Percentiles rank a stretch among this genome's conserved stretches.
phyloP scores from a whole-genome alignment of 2,113 vertebrate genomes.

The Etheostoma spectabile region DNA sequence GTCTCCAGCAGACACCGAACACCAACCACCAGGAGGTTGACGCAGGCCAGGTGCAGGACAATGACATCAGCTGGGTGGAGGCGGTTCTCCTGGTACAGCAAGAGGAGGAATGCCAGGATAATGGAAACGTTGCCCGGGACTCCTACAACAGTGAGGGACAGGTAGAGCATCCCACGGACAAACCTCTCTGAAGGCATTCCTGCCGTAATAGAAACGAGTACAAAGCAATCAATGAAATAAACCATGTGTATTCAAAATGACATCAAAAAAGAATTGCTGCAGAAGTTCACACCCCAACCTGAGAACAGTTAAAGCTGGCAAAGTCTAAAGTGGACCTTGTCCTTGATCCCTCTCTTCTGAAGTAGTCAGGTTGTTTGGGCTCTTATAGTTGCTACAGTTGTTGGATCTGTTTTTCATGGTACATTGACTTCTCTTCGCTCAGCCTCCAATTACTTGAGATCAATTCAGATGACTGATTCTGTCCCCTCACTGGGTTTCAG shows the following conservation, averaged over 20 bases:
- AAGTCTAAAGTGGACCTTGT: constrained; percentile 32
- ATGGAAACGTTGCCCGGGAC: constrained; percentile 80
- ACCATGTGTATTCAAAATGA: not conserved
- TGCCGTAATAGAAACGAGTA: not conserved
- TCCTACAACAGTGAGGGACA: constrained; percentile 77
- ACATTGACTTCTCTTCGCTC: constrained; percentile 72
- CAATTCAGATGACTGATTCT: constrained; percentile 80
- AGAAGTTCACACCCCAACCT: constrained; percentile 38
- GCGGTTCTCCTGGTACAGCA: constrained; percentile 63
- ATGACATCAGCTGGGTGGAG: constrained; percentile 82
- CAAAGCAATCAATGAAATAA: not conserved
- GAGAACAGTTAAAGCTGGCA: constrained; percentile 7
- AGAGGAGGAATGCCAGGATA: constrained; percentile 76
- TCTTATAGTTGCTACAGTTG: constrained; percentile 73
- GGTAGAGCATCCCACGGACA: constrained; percentile 76
- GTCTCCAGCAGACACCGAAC: constrained; percentile 81
- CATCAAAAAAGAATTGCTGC: not conserved
- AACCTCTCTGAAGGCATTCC: constrained; percentile 66
- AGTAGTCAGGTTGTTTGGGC: constrained; percentile 40
- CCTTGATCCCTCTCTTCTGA: constrained; percentile 21
- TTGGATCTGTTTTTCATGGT: constrained; percentile 68
- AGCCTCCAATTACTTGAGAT: constrained; percentile 81
- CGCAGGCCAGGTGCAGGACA: constrained; percentile 78
- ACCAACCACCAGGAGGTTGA: constrained; percentile 80
- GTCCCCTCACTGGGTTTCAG: constrained; percentile 52